Evolutionary conservation across 2,797 vertebrate species (phyloP).

Genomic region (Decapterus maruadsi): DNA sequence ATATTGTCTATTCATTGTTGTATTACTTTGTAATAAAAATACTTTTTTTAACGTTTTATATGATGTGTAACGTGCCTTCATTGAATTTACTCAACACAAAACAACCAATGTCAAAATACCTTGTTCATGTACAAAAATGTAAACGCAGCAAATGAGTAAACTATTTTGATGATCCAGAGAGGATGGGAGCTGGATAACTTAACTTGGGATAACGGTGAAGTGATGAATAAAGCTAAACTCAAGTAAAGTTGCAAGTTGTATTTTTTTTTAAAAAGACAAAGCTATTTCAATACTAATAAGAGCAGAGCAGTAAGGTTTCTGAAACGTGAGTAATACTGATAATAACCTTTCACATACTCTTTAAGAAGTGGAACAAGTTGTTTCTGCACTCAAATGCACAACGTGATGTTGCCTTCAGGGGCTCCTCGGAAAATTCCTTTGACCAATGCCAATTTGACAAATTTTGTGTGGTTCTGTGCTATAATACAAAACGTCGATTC

Average conservation of each 20-base stretch:
- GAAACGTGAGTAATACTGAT: background rate
- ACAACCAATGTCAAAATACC: background rate
- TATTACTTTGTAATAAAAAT: conserved; percentile 13
- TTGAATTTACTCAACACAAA: background rate
- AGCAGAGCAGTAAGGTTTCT: background rate
- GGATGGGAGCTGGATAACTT: background rate
- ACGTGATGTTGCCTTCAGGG: conserved; percentile 1
- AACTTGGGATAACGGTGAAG: background rate
- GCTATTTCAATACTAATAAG: background rate
- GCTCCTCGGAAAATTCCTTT: background rate
- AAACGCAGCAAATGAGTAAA: background rate
- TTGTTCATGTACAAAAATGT: background rate
- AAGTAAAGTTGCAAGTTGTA: too few relatives aligned
- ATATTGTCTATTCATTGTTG: background rate
- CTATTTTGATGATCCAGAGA: background rate
- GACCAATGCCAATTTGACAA: background rate
- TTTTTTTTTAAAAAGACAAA: background rate
- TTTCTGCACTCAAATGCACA: background rate
- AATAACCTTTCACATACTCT: too few relatives aligned
- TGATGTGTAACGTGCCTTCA: background rate
- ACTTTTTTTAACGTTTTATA: conserved; percentile 26
- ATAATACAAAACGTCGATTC: background rate
- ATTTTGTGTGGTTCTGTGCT: too few relatives aligned
- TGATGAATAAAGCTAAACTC: too few relatives aligned
- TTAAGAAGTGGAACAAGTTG: too few relatives aligned